phyloP scores from a whole-genome alignment of 2,888 invertebrate species.

The Chromoteleia sp. region DNA sequence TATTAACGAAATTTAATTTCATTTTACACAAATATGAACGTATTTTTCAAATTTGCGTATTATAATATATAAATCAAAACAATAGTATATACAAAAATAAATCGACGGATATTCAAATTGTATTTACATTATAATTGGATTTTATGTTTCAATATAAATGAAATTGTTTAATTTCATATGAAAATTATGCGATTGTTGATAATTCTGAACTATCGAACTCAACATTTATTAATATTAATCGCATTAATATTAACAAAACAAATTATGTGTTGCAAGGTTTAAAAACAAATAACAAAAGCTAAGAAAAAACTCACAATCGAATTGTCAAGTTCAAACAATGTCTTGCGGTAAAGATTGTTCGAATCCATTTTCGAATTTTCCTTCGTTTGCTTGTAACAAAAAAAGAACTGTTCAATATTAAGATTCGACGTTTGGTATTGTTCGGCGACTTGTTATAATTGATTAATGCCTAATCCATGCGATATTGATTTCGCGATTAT shows the following conservation, averaged over 20 bases:
- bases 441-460: constrained; percentile 31
- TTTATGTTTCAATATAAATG: not conserved
- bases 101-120: not conserved
- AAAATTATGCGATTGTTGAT: constrained; percentile 4
- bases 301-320: constrained; percentile 4
- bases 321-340: constrained; percentile 17
- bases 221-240: not conserved
- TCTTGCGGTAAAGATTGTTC: not conserved
- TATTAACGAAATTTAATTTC: not conserved
- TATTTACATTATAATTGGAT: not conserved
- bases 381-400: not conserved
- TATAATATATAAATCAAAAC: not conserved
- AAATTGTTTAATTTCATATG: not conserved
- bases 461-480: constrained; percentile 15
- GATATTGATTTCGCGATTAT: constrained; percentile 20
- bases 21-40: not conserved
- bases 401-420: not conserved
- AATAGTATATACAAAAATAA: not conserved
- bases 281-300: constrained; percentile 3
- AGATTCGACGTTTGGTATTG: constrained; percentile 4
- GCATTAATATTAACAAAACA: too few relatives aligned
- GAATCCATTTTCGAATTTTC: constrained; percentile 10
- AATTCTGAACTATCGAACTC: constrained; percentile 2
- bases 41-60: not conserved
- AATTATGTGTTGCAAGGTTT: not conserved